phyloP scores from a whole-genome alignment of 2,797 vertebrate species.

The Chaetodon trifasciatus region DNA sequence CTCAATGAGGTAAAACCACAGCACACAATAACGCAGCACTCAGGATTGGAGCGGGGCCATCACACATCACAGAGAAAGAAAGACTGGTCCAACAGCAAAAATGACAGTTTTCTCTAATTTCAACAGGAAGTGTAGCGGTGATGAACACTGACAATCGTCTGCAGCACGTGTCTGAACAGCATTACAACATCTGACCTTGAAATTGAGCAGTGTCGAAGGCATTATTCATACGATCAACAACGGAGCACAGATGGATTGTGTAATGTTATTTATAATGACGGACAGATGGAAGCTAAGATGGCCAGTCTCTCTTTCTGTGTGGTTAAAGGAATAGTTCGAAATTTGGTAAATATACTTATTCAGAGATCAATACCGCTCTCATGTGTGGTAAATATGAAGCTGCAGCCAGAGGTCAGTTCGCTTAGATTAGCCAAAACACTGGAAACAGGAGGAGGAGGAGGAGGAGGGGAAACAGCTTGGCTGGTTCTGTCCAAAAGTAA shows the following conservation, averaged over 20 bases:
- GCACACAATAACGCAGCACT: conserved; percentile 63
- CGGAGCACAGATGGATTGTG: conserved; percentile 10
- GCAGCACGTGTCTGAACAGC: conserved; percentile 15
- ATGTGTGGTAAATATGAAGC: background rate
- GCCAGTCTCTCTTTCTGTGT: conserved; percentile 42
- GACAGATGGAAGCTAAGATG: conserved; percentile 25
- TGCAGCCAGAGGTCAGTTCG: background rate
- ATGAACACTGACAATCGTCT: background rate
- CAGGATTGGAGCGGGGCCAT: conserved; percentile 46
- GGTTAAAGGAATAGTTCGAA: conserved; percentile 21
- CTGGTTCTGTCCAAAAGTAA: background rate
- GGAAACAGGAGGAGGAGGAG: background rate
- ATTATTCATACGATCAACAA: background rate
- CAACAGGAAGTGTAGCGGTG: background rate
- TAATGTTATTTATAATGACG: conserved; percentile 25
- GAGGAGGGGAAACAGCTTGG: background rate
- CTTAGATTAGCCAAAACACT: background rate
- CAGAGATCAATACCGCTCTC: background rate
- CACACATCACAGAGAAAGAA: background rate
- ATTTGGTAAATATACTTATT: conserved; percentile 8
- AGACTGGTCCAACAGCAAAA: conserved; percentile 25
- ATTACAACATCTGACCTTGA: conserved; percentile 8
- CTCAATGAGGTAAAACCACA: conserved; percentile 50
- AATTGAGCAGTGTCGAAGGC: background rate
- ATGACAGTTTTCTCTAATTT: background rate